Evolutionary conservation across 2,797 vertebrate species (phyloP), one percentile per base, ranked within the genome.

Genomic region (Sus cebifrons): DNA sequence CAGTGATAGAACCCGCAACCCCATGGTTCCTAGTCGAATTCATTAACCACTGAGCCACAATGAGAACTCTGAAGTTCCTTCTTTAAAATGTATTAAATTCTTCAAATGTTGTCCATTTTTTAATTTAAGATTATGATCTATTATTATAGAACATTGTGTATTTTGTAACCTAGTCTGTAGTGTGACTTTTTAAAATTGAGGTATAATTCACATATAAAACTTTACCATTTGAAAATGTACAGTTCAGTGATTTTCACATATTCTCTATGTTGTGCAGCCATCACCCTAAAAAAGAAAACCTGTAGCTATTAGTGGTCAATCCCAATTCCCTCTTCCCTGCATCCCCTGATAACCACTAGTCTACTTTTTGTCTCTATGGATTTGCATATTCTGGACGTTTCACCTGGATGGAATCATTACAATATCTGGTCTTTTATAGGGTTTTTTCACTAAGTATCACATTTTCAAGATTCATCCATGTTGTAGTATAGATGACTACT

Each of bases 61-160:
- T 36, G 36, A 36, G 36, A 36, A 36, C 36, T 36, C 36, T 36
- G 36, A 36, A 88, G 36, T n/a, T 13, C 17, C 10, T 91, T 77
- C 82, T 85, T 75, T 84, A 95, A 95, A 87, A 84, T 87, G 62
- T 10, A 40, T 87, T 88, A 75, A 93, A 54, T 58, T 89, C n/a
- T 92, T 78, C 91, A 92, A 83, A 89, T 56, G 23, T 32, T 32
- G 40, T 49, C 40, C 3, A 40, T 84, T 95, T 96, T 91, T 27
- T 1, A 90, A 78, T 93, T 89, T 62, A 88, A 74, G 89, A 86
- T 20, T 86, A 54, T 89, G 67, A 84, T 75, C 15, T n/a, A 65
- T 81, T 88, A 0, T 97, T 95, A 27, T 86, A 91, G 60, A 81
- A 94, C 5, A 49, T 32, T 56, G 10, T 64, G 3, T 73, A 85